Base-by-base conservation (phyloP, 2,888 invertebrate genomes). In the Melanostoma scalare region DNA sequence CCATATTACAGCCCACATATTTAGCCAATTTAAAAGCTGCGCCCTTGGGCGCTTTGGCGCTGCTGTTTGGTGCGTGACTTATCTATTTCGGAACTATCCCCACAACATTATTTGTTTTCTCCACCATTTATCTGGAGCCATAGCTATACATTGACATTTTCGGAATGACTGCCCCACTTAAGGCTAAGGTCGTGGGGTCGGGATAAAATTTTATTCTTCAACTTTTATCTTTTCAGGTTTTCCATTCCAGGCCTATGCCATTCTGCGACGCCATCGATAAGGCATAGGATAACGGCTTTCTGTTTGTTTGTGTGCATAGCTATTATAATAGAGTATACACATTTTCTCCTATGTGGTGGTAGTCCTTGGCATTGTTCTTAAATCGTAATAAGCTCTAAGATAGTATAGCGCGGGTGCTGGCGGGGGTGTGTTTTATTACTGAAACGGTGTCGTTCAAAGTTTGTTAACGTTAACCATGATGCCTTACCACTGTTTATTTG, bases 231-330 rank as follows among this genome's bases (percentile, higher is more conserved):
- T 46, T 63, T 69, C 63, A 78, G 78, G 68, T 61, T 73, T 73
- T 73, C 73, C 72, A 77, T 61, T 61, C 30, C 36, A 61, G 48
- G 61, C 61, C 46, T 60, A 20, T 20, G 35, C 36, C 61, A 61
- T 77, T 82, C 72, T 77, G 73, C 61, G 52, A 73, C 56, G 61
- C 68, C 78, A 82, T 82, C 78, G 78, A 82, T 78, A 78, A 78
- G 20, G 20, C 20, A 20, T 20, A 20, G 78, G 68, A 77, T 78
- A 82, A 82, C 77, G 81, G 77, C 52, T 73, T 52, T 46, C 36
- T 46, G 20, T 63, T 8, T 50, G 36, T 71, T 35, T 56, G 38
- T 38, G 35, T 42, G n/a, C 36, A 35, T 36, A 36, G 20, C 20
- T 63, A 3, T 63, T 20, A 36, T n/a, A 6, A 30, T 20, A 20